Base-by-base conservation (phyloP, 2,113 vertebrate genomes). In the Actinemys pallida region DNA sequence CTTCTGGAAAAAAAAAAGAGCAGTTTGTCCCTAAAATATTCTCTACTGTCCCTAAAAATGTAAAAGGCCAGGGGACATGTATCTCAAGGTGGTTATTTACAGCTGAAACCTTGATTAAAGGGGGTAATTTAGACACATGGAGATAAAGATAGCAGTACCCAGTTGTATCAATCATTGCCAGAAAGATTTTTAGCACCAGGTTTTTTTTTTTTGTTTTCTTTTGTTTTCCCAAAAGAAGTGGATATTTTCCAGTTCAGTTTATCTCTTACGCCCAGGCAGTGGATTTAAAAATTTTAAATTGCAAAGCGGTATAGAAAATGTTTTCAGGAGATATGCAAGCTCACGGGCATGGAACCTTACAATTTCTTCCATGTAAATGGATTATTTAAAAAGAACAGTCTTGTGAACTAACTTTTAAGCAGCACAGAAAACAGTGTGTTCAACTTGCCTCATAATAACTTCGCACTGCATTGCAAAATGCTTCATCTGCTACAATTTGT, bases 391-490 rank as follows among this genome's bases (percentile, higher is more conserved):
- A 45, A n/a, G 16, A 86, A 42, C 54, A 35, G 56, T 16, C 20
- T 17, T 49, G 8, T 12, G 2, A 42, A 87, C 45, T 49, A 72
- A 31, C 10, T 89, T 81, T 81, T 17, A 82, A 87, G 76, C 4
- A 45, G 65, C 1, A 45, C 1, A 57, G 39, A 91, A 90, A 94
- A 93, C 31, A 91, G 93, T 76, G 52, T n/a, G 49, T 90, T 10
- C 9, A 86, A 90, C 98, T 98, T 98, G 98, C 99, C 99, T 99
- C 99, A 5, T 99, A 99, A 97, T 99, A 99, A 97, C 99, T 99
- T 83, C 99, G 98, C 84, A 99, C 99, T 1, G 99, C 99, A 62
- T 99, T 99, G 95, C 99, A 99, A 98, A 99, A 99, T 9, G 99
- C 99, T 98, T 99, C 99, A 69, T 99, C 99, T 0, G 99, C 99